phyloP scores from a whole-genome alignment of 2,888 invertebrate species.

The Mamestra brassicae region DNA sequence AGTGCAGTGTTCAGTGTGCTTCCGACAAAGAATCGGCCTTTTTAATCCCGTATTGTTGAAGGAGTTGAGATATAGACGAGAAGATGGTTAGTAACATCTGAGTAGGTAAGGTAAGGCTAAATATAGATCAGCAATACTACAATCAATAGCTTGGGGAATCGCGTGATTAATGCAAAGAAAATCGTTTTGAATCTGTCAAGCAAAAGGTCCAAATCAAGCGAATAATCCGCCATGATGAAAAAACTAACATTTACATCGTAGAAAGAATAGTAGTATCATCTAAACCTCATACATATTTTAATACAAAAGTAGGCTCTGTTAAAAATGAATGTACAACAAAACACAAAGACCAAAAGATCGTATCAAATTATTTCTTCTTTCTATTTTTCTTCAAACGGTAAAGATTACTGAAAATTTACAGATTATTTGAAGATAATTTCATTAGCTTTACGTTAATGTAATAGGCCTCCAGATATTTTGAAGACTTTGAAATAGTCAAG shows the following conservation, averaged over 20 bases:
- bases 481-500: slow-evolving; percentile 17
- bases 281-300: slow-evolving; percentile 27
- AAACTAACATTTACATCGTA: slow-evolving; percentile 2
- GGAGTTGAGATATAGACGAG: not conserved
- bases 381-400: slow-evolving; percentile 41
- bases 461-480: slow-evolving; percentile 28
- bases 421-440: slow-evolving; percentile 50
- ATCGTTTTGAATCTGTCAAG: not conserved
- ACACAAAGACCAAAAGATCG: slow-evolving; percentile 41
- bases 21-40: slow-evolving; percentile 17
- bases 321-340: slow-evolving; percentile 14
- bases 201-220: not conserved
- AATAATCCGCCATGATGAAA: not conserved
- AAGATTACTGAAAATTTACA: slow-evolving; percentile 28
- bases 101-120: not conserved
- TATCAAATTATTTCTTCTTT: slow-evolving; percentile 44
- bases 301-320: slow-evolving; percentile 16
- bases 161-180: no score
- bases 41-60: slow-evolving; percentile 12
- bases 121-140: not conserved
- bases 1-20: slow-evolving; percentile 8
- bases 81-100: not conserved
- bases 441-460: slow-evolving; percentile 39
- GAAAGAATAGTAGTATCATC: not conserved
- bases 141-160: not conserved